Conservation (phyloP, 1,140 invertebrate genomes). For the Leptinotarsa defecta region DNA sequence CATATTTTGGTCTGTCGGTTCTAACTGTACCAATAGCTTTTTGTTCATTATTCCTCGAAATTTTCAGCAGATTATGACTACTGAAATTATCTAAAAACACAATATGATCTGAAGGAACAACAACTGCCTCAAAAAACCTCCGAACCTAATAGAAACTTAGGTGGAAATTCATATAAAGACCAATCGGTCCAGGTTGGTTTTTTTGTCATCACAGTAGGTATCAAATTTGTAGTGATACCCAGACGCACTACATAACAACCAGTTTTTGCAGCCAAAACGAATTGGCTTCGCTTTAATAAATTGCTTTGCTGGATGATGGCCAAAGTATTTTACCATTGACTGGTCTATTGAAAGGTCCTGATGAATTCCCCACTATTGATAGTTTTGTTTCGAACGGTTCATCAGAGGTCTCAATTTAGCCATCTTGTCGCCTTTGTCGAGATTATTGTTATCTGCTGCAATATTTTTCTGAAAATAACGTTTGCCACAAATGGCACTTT, state of each 20-base stretch:
- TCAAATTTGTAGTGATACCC: background rate
- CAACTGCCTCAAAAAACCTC: background rate
- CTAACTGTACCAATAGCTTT: conserved; percentile 42
- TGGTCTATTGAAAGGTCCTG: background rate
- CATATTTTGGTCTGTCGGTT: conserved; percentile 48
- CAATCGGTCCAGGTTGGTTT: no score
- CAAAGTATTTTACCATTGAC: background rate
- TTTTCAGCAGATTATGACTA: conserved; percentile 35
- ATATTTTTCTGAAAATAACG: background rate
- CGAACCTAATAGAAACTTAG: background rate
- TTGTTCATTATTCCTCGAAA: conserved; percentile 15
- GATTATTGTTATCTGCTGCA: background rate
- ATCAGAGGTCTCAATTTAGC: background rate
- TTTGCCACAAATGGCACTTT: background rate
- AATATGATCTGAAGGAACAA: conserved; percentile 34
- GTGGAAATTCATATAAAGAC: background rate
- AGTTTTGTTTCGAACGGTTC: background rate
- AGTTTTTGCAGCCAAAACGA: background rate
- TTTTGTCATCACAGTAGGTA: background rate
- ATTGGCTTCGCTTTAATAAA: background rate
- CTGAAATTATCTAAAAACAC: conserved; percentile 53
- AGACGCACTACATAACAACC: background rate
- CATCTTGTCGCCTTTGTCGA: background rate
- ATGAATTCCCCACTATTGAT: background rate
- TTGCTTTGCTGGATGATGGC: background rate